These are phyloP conservation scores for Erebia epiphron DNA, from an alignment of 2,888 invertebrate genomes.

Conservation along the genomic window DNA sequence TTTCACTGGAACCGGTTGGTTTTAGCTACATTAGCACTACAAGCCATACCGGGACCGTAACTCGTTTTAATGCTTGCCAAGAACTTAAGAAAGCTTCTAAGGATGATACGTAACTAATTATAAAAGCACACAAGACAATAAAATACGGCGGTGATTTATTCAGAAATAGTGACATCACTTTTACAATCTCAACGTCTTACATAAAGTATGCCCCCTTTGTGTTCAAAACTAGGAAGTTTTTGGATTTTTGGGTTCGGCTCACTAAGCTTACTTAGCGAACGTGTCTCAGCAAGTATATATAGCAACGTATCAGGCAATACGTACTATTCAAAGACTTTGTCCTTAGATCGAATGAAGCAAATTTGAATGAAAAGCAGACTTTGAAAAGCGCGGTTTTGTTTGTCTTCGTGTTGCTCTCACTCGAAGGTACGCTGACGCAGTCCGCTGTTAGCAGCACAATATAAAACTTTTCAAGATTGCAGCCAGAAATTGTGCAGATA, in stretches of 20 bases:
- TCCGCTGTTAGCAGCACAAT: slow-evolving; percentile 19
- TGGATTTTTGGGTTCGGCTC: too few species aligned
- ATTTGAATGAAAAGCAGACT: too few species aligned
- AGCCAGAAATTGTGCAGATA: slow-evolving; percentile 34
- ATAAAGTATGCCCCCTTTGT: too few species aligned
- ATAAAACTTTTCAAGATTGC: slow-evolving; percentile 30
- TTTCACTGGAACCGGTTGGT: slow-evolving; percentile 19
- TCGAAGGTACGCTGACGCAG: slow-evolving; percentile 3
- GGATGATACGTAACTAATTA: background rate
- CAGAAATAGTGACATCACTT: too few species aligned
- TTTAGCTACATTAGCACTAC: background rate
- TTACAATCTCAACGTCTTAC: too few species aligned
- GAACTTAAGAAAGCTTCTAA: background rate
- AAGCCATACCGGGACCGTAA: background rate
- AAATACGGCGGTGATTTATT: too few species aligned
- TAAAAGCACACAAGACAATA: background rate
- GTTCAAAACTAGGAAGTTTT: too few species aligned
- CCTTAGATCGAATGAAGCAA: too few species aligned
- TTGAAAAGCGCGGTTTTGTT: background rate
- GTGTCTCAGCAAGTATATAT: too few species aligned
- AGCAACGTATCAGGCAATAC: too few species aligned
- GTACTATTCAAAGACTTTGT: too few species aligned
- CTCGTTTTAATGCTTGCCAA: slow-evolving; percentile 12
- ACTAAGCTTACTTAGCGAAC: too few species aligned
- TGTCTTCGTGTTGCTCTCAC: background rate